phyloP scores from a whole-genome alignment of 2,113 vertebrate species.

The Neomonachus schauinslandi region DNA sequence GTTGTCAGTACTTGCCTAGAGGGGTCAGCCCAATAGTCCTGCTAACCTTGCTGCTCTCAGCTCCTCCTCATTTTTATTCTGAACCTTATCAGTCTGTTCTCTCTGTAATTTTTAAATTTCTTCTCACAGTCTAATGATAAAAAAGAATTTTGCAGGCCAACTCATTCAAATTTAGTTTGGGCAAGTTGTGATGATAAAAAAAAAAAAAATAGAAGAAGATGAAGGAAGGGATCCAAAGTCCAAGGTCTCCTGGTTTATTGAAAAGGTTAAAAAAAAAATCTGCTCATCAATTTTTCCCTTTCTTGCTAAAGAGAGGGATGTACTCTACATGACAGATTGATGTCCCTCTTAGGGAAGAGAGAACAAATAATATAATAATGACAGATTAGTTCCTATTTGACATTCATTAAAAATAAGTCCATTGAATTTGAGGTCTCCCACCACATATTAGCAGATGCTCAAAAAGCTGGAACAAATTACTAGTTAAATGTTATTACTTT shows the following conservation, averaged over 20 bases:
- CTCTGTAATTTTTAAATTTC: slow-evolving; percentile 71
- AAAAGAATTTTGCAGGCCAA: slow-evolving; percentile 53
- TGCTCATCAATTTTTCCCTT: slow-evolving; percentile 77
- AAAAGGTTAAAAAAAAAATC: slow-evolving; percentile 40
- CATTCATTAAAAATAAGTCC: slow-evolving; percentile 70
- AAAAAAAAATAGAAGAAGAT: slow-evolving; percentile 75
- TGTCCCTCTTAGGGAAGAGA: slow-evolving; percentile 73
- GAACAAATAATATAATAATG: slow-evolving; percentile 79
- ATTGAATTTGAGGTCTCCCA: slow-evolving; percentile 74
- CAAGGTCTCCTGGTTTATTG: slow-evolving; percentile 54
- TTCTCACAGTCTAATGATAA: slow-evolving; percentile 58
- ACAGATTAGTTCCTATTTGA: slow-evolving; percentile 75
- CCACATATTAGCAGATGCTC: slow-evolving; percentile 71
- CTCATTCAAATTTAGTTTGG: slow-evolving; percentile 77
- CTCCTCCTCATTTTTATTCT: not conserved
- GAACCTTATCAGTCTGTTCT: not conserved
- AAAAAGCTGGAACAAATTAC: slow-evolving; percentile 71
- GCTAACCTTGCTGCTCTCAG: not conserved
- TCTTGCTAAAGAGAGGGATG: slow-evolving; percentile 75
- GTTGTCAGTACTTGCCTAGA: not conserved
- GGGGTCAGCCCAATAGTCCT: not conserved
- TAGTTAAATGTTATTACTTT: slow-evolving; percentile 75
- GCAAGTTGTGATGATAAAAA: slow-evolving; percentile 71
- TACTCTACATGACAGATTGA: slow-evolving; percentile 75
- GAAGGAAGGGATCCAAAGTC: slow-evolving; percentile 68